Evolutionary conservation across 2,888 invertebrate species (phyloP), one percentile per base, ranked within the genome.

Genomic region (Maniola hyperantus): DNA sequence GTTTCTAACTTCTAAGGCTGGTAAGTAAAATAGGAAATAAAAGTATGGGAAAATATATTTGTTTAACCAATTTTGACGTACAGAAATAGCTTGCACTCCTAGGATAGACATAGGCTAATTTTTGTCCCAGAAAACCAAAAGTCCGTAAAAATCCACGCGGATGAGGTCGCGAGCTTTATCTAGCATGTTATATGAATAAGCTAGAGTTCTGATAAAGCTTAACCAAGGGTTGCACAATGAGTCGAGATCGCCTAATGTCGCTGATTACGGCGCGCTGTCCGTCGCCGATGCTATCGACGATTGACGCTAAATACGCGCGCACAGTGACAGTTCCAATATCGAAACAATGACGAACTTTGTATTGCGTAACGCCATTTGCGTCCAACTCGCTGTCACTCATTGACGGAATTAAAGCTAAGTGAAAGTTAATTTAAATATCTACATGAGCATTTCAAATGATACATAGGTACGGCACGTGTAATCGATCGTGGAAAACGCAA

Each of bases 281-380:
- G 77, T 78, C 76, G 74, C 81, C 83, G 91, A 91, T 91, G 86
- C 79, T 90, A 91, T 91, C 91, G 79, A 82, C 80, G 89, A 91
- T 85, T 91, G 91, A 91, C 91, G 86, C 86, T 92, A 91, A 91
- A 92, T 91, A 89, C 89, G 87, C 86, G 80, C 77, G 79, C 85
- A 77, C 83, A 82, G 86, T 89, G 89, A 90, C 91, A 91, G 85
- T 83, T 83, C 79, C 88, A 86, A 87, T 90, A 90, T 85, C 87
- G 82, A 87, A 84, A 91, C 92, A 91, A 91, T 91, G 90, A 90
- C 87, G 84, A 83, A 83, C 87, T 77, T 71, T 75, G 75, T 76
- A 77, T 91, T 91, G 80, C 83, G 87, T 82, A 89, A 92, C 81
- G 77, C 83, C 82, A 84, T 86, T 88, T 86, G 82, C 81, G 81